Conservation (phyloP, 2,888 invertebrate genomes). For the Amblyjoppa proteus region DNA sequence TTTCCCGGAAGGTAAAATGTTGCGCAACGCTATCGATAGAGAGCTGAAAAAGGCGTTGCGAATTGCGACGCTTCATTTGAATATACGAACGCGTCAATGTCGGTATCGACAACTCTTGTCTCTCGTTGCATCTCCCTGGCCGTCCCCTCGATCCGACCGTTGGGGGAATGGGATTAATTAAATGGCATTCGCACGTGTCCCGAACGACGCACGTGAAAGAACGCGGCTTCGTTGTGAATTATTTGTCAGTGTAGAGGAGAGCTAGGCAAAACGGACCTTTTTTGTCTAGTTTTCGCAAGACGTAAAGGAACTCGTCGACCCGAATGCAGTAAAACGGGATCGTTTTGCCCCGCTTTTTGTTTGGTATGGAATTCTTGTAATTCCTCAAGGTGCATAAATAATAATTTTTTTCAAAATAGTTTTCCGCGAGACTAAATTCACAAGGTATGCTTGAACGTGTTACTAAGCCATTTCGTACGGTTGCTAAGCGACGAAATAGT, state of each 20-base stretch:
- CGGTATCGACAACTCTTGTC: slow-evolving; percentile 22
- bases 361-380: neutral
- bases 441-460: too few species aligned
- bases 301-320: neutral
- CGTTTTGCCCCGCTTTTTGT: neutral
- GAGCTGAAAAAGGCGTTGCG: neutral
- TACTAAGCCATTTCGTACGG: too few species aligned
- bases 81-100: slow-evolving; percentile 7
- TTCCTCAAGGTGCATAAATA: neutral
- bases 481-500: too few species aligned
- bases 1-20: slow-evolving; percentile 6
- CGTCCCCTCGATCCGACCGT: neutral
- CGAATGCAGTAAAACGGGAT: neutral
- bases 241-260: neutral
- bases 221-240: neutral
- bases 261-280: neutral
- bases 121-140: slow-evolving; percentile 9
- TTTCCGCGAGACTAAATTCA: too few species aligned
- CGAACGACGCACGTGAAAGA: slow-evolving; percentile 16
- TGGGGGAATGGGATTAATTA: slow-evolving; percentile 4
- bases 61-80: slow-evolving; percentile 21
- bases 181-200: slow-evolving; percentile 22
- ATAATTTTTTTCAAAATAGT: too few species aligned
- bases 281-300: neutral
- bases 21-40: slow-evolving; percentile 12